These are phyloP conservation scores for Resseliella maxima DNA, from an alignment of 2,888 invertebrate species.

Conservation along the genomic window DNA sequence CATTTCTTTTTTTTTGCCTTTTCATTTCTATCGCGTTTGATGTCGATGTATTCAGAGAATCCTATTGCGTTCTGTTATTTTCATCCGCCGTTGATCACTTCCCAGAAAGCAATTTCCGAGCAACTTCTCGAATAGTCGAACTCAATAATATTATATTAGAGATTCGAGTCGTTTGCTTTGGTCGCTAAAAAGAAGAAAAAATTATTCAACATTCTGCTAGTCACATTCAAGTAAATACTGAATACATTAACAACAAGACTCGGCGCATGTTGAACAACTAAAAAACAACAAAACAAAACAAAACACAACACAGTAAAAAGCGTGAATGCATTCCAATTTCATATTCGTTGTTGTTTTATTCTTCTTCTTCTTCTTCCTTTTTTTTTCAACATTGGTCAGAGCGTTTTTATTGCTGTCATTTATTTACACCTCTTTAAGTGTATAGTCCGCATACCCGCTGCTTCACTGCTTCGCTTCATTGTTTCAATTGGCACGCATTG, in stretches of 20 bases:
- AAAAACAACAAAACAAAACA: background rate
- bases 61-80: background rate
- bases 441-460: background rate
- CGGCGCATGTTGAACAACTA: background rate
- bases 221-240: background rate
- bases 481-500: background rate
- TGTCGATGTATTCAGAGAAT: background rate
- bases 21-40: background rate
- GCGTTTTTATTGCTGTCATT: conserved; percentile 23
- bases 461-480: conserved; percentile 1
- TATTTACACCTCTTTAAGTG: conserved; percentile 41
- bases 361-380: no score
- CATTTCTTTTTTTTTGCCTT: background rate
- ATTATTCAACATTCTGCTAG: background rate
- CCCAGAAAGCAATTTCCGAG: conserved; percentile 21
- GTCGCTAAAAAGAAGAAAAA: background rate
- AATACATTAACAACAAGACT: background rate
- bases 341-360: background rate
- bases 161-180: background rate
- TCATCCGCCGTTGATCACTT: background rate
- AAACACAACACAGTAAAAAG: background rate
- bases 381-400: background rate
- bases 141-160: background rate
- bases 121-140: background rate
- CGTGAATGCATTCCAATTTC: conserved; percentile 35